phyloP scores from a whole-genome alignment of 2,113 vertebrate genomes.

The Heterotilapia buettikoferi region DNA sequence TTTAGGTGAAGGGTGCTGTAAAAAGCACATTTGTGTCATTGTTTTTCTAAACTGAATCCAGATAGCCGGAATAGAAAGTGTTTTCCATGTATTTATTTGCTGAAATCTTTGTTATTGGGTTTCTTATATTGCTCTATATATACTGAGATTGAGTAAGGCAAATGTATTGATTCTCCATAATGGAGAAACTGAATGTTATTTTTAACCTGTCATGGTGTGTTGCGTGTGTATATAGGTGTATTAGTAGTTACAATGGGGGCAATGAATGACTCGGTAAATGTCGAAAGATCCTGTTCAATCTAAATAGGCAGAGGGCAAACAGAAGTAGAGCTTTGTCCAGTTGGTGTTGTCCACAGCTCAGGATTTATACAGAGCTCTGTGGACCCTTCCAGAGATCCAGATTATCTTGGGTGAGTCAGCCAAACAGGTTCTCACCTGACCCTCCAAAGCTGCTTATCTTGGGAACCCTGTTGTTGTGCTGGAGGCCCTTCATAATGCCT shows the following conservation, averaged over 20 bases:
- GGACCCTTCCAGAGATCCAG: constrained; percentile 39
- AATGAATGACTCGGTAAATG: not conserved
- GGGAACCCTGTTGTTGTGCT: constrained; percentile 11
- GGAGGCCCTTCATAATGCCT: constrained; percentile 31
- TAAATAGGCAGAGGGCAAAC: not conserved
- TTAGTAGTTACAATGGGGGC: not conserved
- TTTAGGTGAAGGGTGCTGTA: not conserved
- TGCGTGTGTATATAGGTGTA: not conserved
- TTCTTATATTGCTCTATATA: not conserved
- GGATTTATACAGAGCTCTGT: constrained; percentile 16
- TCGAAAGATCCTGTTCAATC: not conserved
- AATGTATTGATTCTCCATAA: not conserved
- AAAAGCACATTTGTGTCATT: not conserved
- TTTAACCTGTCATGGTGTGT: not conserved
- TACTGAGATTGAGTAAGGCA: not conserved
- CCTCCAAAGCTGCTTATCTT: constrained; percentile 54
- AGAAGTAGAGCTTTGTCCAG: not conserved
- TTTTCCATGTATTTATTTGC: not conserved
- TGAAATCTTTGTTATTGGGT: not conserved
- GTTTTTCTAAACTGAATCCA: not conserved
- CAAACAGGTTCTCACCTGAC: constrained; percentile 51
- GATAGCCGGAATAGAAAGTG: not conserved
- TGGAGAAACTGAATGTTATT: not conserved
- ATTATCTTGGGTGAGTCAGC: constrained; percentile 44
- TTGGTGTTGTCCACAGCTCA: not conserved